A percentile compares a stretch with the other conserved stretches of the same genome.
Evolutionary conservation across 2,113 vertebrate genomes (phyloP).

Genomic region (Chitala chitala): DNA sequence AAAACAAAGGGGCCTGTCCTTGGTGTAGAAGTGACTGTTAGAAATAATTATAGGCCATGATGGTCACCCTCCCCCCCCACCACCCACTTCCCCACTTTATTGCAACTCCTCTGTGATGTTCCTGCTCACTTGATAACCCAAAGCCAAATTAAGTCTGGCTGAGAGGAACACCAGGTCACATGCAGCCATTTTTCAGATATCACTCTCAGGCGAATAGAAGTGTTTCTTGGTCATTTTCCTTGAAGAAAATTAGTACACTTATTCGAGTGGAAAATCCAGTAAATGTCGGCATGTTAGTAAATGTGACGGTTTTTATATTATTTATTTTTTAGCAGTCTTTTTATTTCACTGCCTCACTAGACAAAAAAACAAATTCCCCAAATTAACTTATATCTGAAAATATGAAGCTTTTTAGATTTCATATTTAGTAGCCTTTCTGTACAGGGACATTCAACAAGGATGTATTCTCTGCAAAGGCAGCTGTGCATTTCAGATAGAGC

Average conservation of each 20-base stretch:
- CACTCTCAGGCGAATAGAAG: conserved; percentile 31
- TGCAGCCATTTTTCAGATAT: conserved; percentile 36
- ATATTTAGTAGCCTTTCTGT: not conserved
- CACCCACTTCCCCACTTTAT: conserved; percentile 27
- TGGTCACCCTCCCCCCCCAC: conserved; percentile 45
- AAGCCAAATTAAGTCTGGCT: conserved; percentile 42
- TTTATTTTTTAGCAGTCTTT: not conserved
- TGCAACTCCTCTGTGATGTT: conserved; percentile 43
- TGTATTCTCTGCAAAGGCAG: not conserved
- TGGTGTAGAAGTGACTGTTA: conserved; percentile 36
- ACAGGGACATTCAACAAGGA: not conserved
- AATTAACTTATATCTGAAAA: conserved; percentile 13
- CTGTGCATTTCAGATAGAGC: not conserved
- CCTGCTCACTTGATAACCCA: conserved; percentile 37
- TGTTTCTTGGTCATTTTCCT: conserved; percentile 37
- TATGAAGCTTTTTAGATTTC: conserved; percentile 6
- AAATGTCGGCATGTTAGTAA: conserved; percentile 39
- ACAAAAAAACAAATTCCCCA: not conserved
- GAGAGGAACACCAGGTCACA: conserved; percentile 43
- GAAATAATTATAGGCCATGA: conserved; percentile 53
- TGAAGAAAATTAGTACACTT: conserved; percentile 31
- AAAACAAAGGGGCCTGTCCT: not conserved
- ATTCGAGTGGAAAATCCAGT: conserved; percentile 43
- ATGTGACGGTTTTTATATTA: not conserved
- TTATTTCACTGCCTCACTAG: not conserved